Evolutionary conservation across 2,888 invertebrate genomes (phyloP).

Genomic region (Yponomeuta sedellus): DNA sequence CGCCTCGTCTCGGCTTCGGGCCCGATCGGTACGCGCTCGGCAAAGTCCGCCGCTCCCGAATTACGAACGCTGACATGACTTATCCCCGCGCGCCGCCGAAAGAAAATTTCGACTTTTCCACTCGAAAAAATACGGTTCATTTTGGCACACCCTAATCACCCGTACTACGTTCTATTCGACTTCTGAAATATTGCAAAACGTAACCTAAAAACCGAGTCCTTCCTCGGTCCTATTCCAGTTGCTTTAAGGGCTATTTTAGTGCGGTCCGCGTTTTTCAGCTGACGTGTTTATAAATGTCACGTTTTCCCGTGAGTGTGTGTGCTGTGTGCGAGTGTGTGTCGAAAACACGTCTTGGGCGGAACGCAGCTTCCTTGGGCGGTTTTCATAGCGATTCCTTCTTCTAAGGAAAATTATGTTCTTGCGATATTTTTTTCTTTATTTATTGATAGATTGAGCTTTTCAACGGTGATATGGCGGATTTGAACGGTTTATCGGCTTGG

Average conservation of each 20-base stretch:
- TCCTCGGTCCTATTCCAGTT: not conserved
- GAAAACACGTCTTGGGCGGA: conserved; percentile 64
- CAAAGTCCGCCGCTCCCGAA: conserved; percentile 62
- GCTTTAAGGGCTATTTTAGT: conserved; percentile 33
- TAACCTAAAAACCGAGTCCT: conserved; percentile 33
- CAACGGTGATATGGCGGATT: not conserved
- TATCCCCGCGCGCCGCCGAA: conserved; percentile 37
- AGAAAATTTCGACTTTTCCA: not conserved
- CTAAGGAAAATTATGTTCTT: conserved; percentile 12
- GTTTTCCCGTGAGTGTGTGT: conserved; percentile 32
- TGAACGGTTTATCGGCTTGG: not conserved
- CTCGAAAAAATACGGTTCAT: not conserved
- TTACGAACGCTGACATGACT: conserved; percentile 63
- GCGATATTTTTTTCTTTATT: not conserved
- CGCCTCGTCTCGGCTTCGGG: conserved; percentile 69
- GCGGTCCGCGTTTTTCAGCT: conserved; percentile 52
- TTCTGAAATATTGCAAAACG: conserved; percentile 72
- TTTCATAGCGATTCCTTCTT: conserved; percentile 14
- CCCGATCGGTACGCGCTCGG: conserved; percentile 73
- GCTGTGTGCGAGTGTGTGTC: conserved; percentile 38
- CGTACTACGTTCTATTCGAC: conserved; percentile 46
- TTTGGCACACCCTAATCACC: conserved; percentile 36
- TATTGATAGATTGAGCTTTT: conserved; percentile 4
- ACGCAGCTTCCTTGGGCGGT: conserved; percentile 22
- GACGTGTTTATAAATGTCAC: conserved; percentile 68